Evolutionary conservation across 2,113 vertebrate species (phyloP), one percentile per base, ranked within the genome.

Genomic region (Daubentonia madagascariensis): DNA sequence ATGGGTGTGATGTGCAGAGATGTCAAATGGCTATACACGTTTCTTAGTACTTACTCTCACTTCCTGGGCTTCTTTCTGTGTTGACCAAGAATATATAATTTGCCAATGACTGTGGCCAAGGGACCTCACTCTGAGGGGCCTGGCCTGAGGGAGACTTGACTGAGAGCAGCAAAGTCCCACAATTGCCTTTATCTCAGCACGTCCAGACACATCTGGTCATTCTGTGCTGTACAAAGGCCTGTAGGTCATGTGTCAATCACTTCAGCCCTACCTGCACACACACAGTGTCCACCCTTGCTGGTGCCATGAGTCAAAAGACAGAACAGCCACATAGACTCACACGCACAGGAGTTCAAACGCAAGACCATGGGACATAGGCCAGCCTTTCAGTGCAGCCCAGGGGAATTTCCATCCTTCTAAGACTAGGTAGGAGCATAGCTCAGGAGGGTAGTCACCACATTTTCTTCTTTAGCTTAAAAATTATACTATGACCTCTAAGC

Each of bases 381-480:
- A 59, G 40, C 59, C 81, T 30, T 1, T 32, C 32, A 28, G 40
- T 7, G 8, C 25, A 72, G 30, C 59, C 23, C 52, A 67, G 35
- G 37, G 20, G 37, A 11, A 10, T 48, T 25, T n/a, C 68, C 9
- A 18, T 18, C 48, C 43, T 76, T 61, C 75, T 79, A 32, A 57
- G 35, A 50, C 81, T 10, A 32, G 40, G 35, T 12, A 8, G 73
- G 48, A 70, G 32, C 32, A 12, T 8, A 0, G 30, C 50, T 81
- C 45, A 13, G 52, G 30, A 59, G 12, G 37, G 35, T 8, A 14
- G 59, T 6, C 7, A 32, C 40, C 30, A 1, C 10, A 10, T 81
- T 92, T 91, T 61, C 70, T 94, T 93, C 45, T 79, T 92, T 23
- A n/a, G 7, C n/a, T 95, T 75, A 65, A 94, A 92, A 78, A 85